A percentile compares a stretch with the other conserved stretches of the same genome.
Evolutionary conservation across 2,113 vertebrate species (phyloP).

Genomic region (Leiothrix lutea): DNA sequence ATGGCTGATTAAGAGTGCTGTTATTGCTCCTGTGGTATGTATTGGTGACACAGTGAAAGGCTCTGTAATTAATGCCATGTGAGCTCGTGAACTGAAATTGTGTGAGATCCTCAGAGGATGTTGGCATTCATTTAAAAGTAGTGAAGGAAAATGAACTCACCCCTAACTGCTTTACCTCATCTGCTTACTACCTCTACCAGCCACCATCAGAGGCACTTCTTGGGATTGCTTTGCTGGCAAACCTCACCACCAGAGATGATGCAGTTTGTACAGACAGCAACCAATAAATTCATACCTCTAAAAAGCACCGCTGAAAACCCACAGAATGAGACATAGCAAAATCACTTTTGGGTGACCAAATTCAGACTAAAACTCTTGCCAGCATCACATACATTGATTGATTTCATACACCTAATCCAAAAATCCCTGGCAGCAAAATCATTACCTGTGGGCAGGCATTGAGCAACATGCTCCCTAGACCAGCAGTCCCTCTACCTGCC

Average conservation of each 20-base stretch:
- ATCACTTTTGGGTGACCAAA: background rate
- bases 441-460: background rate
- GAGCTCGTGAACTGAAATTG: background rate
- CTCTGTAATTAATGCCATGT: background rate
- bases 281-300: background rate
- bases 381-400: background rate
- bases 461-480: background rate
- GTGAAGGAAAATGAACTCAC: background rate
- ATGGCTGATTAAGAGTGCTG: background rate
- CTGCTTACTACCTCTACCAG: background rate
- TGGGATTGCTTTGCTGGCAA: background rate
- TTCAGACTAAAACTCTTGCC: background rate
- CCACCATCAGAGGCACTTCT: background rate
- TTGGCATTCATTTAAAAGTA: background rate
- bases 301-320: background rate
- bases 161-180: background rate
- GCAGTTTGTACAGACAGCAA: background rate
- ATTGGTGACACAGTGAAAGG: accelerated
- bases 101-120: background rate
- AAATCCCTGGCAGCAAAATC: background rate
- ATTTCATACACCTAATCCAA: background rate
- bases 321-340: background rate
- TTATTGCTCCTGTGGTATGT: background rate
- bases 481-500: background rate
- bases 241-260: background rate